These are phyloP conservation scores for Miniopterus natalensis DNA, from an alignment of 2,113 vertebrate genomes.

Conservation along the genomic window DNA sequence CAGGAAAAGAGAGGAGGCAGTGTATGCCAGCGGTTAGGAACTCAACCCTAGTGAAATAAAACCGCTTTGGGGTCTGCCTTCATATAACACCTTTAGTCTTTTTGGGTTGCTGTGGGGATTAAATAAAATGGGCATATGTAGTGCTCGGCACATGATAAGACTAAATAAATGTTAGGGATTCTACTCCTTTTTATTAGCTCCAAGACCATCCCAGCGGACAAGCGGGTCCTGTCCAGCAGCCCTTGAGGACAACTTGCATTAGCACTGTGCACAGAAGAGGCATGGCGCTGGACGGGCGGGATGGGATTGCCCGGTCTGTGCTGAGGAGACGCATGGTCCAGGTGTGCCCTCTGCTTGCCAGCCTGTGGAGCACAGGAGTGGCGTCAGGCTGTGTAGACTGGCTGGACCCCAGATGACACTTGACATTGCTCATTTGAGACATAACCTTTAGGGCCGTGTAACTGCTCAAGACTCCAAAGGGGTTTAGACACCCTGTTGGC, in stretches of 20 bases:
- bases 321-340: background rate
- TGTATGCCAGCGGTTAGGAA: background rate
- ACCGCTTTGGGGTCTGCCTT: background rate
- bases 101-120: background rate
- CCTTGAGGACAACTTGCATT: background rate
- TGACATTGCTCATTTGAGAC: background rate
- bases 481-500: background rate
- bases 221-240: background rate
- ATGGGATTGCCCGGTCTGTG: background rate
- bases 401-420: rapidly evolving
- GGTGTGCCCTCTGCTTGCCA: background rate
- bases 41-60: background rate
- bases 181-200: background rate
- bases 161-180: background rate
- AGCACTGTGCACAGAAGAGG: background rate
- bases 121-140: background rate
- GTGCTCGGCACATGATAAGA: background rate
- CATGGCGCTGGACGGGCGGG: background rate
- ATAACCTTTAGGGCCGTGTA: background rate
- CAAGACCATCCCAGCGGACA: background rate
- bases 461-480: background rate
- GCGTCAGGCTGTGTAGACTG: rapidly evolving
- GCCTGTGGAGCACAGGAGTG: background rate
- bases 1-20: background rate
- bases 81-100: background rate